Evolutionary conservation across 2,113 vertebrate species (phyloP).

Genomic region (Nematolebias whitei): DNA sequence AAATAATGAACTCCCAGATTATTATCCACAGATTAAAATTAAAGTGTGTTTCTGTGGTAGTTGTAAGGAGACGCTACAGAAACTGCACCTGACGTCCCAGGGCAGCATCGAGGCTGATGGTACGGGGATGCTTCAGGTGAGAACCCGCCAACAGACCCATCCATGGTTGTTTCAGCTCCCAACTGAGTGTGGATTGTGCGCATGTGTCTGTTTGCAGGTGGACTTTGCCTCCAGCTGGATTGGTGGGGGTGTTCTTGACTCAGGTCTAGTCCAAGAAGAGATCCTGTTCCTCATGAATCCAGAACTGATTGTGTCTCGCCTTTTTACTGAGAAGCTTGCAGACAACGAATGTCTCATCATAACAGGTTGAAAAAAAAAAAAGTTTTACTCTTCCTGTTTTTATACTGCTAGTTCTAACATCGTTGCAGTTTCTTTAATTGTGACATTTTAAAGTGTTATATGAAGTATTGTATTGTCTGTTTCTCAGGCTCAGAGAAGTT

Average conservation of each 20-base stretch:
- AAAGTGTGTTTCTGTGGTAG: constrained; percentile 27
- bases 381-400: too few species aligned
- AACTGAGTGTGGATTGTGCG: background rate
- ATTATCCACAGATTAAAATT: background rate
- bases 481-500: constrained; percentile 73
- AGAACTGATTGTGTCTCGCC: constrained; percentile 78
- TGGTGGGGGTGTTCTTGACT: constrained; percentile 75
- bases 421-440: too few species aligned
- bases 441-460: too few species aligned
- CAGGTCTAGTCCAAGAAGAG: constrained; percentile 79
- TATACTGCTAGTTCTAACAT: too few species aligned
- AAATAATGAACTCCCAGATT: too few species aligned
- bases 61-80: constrained; percentile 26
- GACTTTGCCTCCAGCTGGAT: constrained; percentile 73
- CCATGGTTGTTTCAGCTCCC: background rate
- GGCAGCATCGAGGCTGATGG: constrained; percentile 72
- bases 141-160: background rate
- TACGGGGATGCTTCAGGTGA: constrained; percentile 74
- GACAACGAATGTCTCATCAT: constrained; percentile 73
- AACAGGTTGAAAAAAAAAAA: constrained; percentile 54
- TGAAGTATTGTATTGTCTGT: background rate
- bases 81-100: constrained; percentile 53
- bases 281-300: constrained; percentile 78
- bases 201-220: constrained; percentile 60
- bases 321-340: constrained; percentile 74